These are phyloP conservation scores for Sialia sialis DNA, from an alignment of 2,113 vertebrate species.

Conservation along the genomic window DNA sequence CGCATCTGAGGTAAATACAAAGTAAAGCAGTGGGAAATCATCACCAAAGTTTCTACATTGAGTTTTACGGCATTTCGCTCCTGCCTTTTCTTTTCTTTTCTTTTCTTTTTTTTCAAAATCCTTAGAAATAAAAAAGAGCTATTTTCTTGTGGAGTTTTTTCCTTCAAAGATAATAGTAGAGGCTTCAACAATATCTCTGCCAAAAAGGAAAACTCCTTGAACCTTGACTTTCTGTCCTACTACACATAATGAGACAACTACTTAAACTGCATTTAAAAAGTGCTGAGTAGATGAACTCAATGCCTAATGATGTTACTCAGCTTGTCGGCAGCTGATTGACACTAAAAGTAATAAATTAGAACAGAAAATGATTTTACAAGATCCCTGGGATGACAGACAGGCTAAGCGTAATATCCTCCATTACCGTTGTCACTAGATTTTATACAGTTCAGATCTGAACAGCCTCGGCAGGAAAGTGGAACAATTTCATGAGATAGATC, in stretches of 20 bases:
- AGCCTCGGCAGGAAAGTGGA: constrained; percentile 39
- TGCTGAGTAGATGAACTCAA: constrained; percentile 80
- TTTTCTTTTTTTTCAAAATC: neutral
- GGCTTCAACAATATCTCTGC: constrained; percentile 44
- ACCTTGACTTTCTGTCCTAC: constrained; percentile 75
- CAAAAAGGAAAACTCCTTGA: constrained; percentile 67
- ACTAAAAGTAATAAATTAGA: constrained; percentile 85
- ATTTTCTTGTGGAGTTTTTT: neutral
- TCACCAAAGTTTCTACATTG: constrained; percentile 1
- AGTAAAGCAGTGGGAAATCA: constrained; percentile 34
- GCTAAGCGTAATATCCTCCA: constrained; percentile 78
- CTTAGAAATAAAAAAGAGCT: neutral
- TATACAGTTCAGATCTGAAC: constrained; percentile 69
- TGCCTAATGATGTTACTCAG: constrained; percentile 76
- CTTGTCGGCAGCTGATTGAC: constrained; percentile 76
- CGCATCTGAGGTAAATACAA: neutral
- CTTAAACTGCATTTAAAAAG: constrained; percentile 78
- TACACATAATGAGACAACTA: constrained; percentile 83
- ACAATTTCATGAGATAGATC: constrained; percentile 60
- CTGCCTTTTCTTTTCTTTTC: neutral
- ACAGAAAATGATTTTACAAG: constrained; percentile 80
- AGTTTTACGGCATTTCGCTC: neutral
- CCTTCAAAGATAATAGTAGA: constrained; percentile 33
- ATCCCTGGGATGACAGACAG: constrained; percentile 73
- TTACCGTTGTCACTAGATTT: constrained; percentile 74